phyloP scores from a whole-genome alignment of 2,113 vertebrate species.

The Orthonyx spaldingii region DNA sequence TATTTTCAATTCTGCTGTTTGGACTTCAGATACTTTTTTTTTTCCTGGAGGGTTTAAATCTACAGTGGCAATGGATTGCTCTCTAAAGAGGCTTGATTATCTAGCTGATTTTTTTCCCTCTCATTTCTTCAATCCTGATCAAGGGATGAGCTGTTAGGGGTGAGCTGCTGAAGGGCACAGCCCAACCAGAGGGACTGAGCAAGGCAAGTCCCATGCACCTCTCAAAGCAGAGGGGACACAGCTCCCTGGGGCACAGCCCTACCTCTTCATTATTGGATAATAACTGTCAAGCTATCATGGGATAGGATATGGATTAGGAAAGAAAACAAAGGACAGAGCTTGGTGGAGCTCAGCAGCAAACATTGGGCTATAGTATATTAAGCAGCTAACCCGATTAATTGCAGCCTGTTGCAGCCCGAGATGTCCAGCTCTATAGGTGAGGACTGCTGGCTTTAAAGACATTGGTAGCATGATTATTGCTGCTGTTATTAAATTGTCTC shows the following conservation, averaged over 20 bases:
- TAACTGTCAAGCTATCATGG: not conserved
- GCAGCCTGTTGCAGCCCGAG: not conserved
- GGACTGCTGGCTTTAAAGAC: not conserved
- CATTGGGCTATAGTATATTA: conserved; percentile 18
- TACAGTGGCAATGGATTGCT: not conserved
- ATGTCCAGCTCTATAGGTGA: conserved; percentile 14
- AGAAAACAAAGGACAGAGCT: conserved; percentile 24
- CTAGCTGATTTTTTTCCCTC: not conserved
- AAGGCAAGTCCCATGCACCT: not conserved
- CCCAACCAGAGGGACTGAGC: not conserved
- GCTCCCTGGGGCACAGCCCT: not conserved
- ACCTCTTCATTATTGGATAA: conserved; percentile 6
- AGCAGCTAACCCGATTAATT: conserved; percentile 53
- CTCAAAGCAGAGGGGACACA: not conserved
- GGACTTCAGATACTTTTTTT: not conserved
- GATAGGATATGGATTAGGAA: conserved; percentile 27
- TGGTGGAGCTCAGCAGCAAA: conserved; percentile 39
- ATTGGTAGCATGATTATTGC: not conserved
- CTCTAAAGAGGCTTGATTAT: not conserved
- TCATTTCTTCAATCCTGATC: not conserved
- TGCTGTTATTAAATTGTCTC: not conserved
- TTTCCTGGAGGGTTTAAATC: not conserved
- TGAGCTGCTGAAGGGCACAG: not conserved
- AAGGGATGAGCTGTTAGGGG: too few species aligned
- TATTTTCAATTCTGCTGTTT: not conserved